phyloP scores from a whole-genome alignment of 1,140 invertebrate species.

The Magallana gigas region DNA sequence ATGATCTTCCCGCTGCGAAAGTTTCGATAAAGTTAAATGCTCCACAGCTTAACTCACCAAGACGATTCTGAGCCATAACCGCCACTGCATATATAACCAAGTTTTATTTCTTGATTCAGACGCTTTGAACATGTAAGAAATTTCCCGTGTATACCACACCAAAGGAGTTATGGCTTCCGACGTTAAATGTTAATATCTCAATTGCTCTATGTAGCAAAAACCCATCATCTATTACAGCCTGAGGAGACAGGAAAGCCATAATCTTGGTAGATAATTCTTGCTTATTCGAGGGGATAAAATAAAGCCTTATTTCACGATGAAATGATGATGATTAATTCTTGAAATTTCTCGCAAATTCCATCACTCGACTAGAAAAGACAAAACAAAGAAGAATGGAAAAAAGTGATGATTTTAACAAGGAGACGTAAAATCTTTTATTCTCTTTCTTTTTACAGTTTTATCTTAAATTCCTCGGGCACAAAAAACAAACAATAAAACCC shows the following conservation, averaged over 20 bases:
- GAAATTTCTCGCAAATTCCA: slow-evolving; percentile 18
- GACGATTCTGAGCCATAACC: slow-evolving; percentile 51
- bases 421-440: not conserved
- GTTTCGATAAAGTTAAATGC: slow-evolving; percentile 54
- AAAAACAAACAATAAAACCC: not conserved
- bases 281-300: not conserved
- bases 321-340: slow-evolving; percentile 24
- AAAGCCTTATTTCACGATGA: not conserved
- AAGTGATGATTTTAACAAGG: not conserved
- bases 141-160: not conserved
- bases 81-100: slow-evolving; percentile 43
- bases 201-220: not conserved
- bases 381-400: not conserved
- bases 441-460: not conserved
- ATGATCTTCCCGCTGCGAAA: slow-evolving; percentile 53
- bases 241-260: slow-evolving; percentile 9
- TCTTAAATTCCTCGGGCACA: not conserved
- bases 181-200: slow-evolving; percentile 34
- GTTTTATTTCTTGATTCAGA: slow-evolving; percentile 50
- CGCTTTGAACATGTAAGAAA: slow-evolving; percentile 45
- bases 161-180: slow-evolving; percentile 12
- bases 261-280: slow-evolving; percentile 26
- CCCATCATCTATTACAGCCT: not conserved
- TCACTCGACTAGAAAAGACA: not conserved
- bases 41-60: slow-evolving; percentile 40